Conservation (phyloP, 2,113 vertebrate species). For the Ameiurus melas region DNA sequence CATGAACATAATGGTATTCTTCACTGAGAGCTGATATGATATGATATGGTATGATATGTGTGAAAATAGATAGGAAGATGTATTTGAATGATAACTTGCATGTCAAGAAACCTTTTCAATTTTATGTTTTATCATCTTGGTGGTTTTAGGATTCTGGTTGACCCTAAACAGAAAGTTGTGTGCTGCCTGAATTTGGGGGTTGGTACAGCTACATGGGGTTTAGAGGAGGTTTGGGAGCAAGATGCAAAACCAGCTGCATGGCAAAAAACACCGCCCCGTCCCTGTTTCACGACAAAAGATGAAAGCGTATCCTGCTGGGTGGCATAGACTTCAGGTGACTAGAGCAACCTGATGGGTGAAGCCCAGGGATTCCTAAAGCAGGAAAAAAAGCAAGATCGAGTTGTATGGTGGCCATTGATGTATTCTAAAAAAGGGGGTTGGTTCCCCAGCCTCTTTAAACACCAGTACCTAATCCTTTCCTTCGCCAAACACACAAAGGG, state of each 20-base stretch:
- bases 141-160: slow-evolving; percentile 1
- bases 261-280: slow-evolving; percentile 53
- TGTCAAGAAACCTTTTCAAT: background rate
- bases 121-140: background rate
- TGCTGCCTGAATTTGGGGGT: slow-evolving; percentile 38
- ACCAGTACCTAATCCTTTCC: slow-evolving; percentile 71
- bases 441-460: slow-evolving; percentile 62
- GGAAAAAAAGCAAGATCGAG: slow-evolving; percentile 62
- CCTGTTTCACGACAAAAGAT: slow-evolving; percentile 69
- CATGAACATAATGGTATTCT: slow-evolving; percentile 1
- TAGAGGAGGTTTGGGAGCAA: slow-evolving; percentile 52
- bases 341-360: slow-evolving; percentile 69
- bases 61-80: background rate
- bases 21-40: background rate
- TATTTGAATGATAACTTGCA: background rate
- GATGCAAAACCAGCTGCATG: slow-evolving; percentile 70
- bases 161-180: background rate
- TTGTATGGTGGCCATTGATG: slow-evolving; percentile 64
- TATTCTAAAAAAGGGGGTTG: slow-evolving; percentile 54
- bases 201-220: slow-evolving; percentile 37
- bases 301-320: slow-evolving; percentile 72
- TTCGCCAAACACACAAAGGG: slow-evolving; percentile 66
- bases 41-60: background rate
- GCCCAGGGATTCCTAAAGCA: slow-evolving; percentile 58
- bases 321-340: slow-evolving; percentile 74